These are phyloP conservation scores for Rynchops niger DNA, from an alignment of 2,113 vertebrate genomes.

Conservation along the genomic window DNA sequence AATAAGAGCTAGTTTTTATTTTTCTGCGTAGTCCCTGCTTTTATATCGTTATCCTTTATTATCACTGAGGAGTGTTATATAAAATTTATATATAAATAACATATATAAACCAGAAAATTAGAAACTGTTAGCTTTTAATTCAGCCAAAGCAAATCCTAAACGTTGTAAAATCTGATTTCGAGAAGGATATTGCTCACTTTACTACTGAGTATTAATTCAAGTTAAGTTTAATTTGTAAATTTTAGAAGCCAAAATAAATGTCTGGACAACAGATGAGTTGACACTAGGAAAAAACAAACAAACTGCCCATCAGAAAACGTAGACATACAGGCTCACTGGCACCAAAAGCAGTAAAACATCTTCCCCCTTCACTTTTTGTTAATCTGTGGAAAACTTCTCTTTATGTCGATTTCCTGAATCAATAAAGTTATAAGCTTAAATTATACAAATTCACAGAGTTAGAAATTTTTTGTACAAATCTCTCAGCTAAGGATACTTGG, in stretches of 20 bases:
- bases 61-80: not conserved
- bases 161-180: not conserved
- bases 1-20: not conserved
- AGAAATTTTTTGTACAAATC: not conserved
- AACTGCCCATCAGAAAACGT: slow-evolving; percentile 2
- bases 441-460: not conserved
- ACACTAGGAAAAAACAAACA: not conserved
- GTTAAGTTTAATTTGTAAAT: not conserved
- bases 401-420: not conserved
- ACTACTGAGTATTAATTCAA: not conserved
- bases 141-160: not conserved
- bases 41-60: not conserved
- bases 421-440: not conserved
- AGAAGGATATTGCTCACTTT: not conserved
- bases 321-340: not conserved
- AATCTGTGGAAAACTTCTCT: not conserved
- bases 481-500: not conserved
- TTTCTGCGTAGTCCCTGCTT: not conserved
- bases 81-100: not conserved
- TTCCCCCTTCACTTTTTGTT: slow-evolving; percentile 15
- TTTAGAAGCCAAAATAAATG: not conserved
- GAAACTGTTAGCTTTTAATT: not conserved
- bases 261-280: not conserved
- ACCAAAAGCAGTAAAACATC: not conserved
- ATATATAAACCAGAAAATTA: not conserved